Evolutionary conservation across 2,797 vertebrate species (phyloP), one percentile per base, ranked within the genome.

Genomic region (Sebastes itinus): DNA sequence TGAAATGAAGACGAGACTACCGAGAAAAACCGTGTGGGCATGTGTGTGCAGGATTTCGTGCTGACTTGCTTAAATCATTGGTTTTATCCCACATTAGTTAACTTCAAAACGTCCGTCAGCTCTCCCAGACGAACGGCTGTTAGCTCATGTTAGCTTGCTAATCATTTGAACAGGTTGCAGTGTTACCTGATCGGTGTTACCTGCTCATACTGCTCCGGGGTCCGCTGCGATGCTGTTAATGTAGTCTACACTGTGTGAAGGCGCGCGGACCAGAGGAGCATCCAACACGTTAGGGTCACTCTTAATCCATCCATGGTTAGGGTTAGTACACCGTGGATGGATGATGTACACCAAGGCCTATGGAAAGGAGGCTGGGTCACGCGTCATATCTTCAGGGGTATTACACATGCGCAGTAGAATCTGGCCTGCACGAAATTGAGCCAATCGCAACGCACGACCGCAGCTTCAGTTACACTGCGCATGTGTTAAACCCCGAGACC

Each of bases 141-240:
- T 49, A 58, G 25, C 16, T 32, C 59, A 11, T 35, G 35, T 13
- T 54, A 67, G 70, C 74, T 74, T 46, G 42, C 42, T 52, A 7
- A 42, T 4, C 20, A 6, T n/a, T 5, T 12, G 20, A 70, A 18
- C 2, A 20, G 27, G 33, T 27, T 23, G 13, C 20, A 49, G 56
- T 7, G 46, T 87, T 90, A 90, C 87, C 42, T 46, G 42, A 1
- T 46, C 20, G 42, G 56, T 7, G 54, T 87, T 90, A 90, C 88
- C 42, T 46, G 42, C 6, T 46, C 14, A 5, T 14, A 14, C 10
- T 1, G 30, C 6, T 14, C 27, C 18, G 54, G 0, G 65, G 69
- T 78, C 67, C 88, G 80, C 77, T 27, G n/a, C 30, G 32, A 56
- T 46, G 78, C 35, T 55, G 49, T 18, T 33, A 22, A 6, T 0